Base-by-base conservation (phyloP, 2,113 vertebrate genomes). In the Burhinus oedicnemus region DNA sequence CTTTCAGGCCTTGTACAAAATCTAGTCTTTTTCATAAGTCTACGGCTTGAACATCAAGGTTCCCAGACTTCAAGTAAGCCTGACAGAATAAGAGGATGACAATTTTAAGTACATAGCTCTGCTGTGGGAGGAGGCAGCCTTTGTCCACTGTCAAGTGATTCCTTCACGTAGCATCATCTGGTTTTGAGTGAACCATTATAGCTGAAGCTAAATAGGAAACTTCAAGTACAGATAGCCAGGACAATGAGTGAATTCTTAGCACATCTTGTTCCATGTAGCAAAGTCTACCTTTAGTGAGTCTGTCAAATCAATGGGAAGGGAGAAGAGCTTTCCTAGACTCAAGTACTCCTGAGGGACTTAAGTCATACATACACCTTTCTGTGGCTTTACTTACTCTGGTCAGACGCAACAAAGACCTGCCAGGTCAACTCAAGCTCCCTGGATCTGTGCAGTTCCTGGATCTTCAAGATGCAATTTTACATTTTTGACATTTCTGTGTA, bases 201-300 rank as follows among this genome's bases (percentile, higher is more conserved):
- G 38, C 21, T 83, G 60, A 81, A 83, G 45, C 51, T 92, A 62
- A 77, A 62, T 0, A 75, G 20, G 60, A 27, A 83, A 68, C 36
- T 74, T 68, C 8, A 7, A 74, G 68, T 45, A 87, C 21, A 57
- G 32, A 42, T 8, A 65, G 52, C 3, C 49, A 89, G 44, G 22
- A 87, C 32, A 51, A 12, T 1, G 10, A 77, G 5, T 3, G 10
- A 88, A 65, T 61, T 65, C 57, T 25, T 19, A 36, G 26, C 47
- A 57, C 7, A 22, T 20, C 15, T 47, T 42, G 18, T 17, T 75
- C 0, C 0, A 36, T 6, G 7, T 38, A 76, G 38, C 29, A 52
- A 71, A 72, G 38, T 17, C 26, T 30, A 86, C 21, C 34, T 70
- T 61, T 36, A 86, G 32, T 2, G 26, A 75, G 77, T 21, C 34